These are phyloP conservation scores for Tarsius wallacei DNA, from an alignment of 2,797 vertebrate genomes.

Conservation along the genomic window DNA sequence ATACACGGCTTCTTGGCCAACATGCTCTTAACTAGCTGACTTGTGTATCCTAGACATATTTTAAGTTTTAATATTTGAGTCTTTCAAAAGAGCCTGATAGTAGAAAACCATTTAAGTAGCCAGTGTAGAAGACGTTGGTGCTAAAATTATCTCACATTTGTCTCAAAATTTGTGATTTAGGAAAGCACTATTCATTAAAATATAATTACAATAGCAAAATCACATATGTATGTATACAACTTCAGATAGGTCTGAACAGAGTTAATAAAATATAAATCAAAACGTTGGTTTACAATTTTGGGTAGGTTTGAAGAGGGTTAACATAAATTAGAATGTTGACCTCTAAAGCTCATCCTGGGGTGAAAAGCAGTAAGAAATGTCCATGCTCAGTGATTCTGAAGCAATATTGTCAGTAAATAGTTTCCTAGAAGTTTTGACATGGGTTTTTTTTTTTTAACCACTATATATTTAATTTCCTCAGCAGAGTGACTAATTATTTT, in stretches of 20 bases:
- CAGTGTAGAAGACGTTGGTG: background rate
- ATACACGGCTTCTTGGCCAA: background rate
- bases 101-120: background rate
- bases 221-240: background rate
- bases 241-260: background rate
- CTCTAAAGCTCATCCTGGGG: background rate
- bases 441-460: constrained; percentile 62
- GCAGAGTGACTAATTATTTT: constrained; percentile 72
- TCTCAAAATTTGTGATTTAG: constrained; percentile 48
- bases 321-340: background rate
- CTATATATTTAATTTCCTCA: constrained; percentile 70
- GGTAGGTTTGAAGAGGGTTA: background rate
- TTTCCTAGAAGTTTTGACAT: constrained; percentile 63
- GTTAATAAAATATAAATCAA: constrained; percentile 61
- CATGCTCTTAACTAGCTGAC: background rate
- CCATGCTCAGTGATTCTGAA: constrained; percentile 15
- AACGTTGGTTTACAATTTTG: constrained; percentile 40
- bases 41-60: constrained; percentile 4
- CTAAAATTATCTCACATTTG: constrained; percentile 39
- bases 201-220: constrained; percentile 32
- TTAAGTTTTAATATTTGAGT: constrained; percentile 20
- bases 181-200: constrained; percentile 36
- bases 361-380: constrained; percentile 27
- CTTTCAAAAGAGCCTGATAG: background rate
- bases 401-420: constrained; percentile 34